Conservation (phyloP, 2,113 vertebrate genomes). For the Myiozetetes cayanensis region DNA sequence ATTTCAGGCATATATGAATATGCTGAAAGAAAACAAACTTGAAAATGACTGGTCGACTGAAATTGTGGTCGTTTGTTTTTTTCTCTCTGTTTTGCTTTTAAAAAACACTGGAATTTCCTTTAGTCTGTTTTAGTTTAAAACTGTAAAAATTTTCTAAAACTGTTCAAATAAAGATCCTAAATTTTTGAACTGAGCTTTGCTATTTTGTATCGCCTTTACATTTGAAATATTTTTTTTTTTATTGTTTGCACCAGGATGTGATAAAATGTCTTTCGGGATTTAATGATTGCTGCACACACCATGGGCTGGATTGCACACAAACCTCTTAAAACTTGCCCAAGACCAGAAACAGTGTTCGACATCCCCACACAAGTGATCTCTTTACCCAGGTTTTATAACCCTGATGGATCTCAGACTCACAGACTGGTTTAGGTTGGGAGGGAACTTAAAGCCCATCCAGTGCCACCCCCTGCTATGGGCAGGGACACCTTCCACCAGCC, state of each 20-base stretch:
- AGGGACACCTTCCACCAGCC: neutral
- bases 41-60: neutral
- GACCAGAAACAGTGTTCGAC: neutral
- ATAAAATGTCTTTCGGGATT: neutral
- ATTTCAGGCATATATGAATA: neutral
- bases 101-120: neutral
- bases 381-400: neutral
- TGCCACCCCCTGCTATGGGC: neutral
- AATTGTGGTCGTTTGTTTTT: accelerated
- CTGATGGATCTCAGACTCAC: neutral
- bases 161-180: constrained; percentile 49
- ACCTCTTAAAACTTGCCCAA: neutral
- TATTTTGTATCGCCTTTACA: neutral
- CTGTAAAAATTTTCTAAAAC: constrained; percentile 27
- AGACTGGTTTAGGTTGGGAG: neutral
- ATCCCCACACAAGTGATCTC: neutral
- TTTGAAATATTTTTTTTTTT: neutral
- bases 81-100: neutral
- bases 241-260: neutral
- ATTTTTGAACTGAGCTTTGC: constrained; percentile 17
- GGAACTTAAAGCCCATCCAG: accelerated
- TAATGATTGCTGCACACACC: accelerated
- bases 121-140: neutral
- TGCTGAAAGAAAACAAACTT: neutral
- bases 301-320: neutral